Base-by-base conservation (phyloP, 2,888 invertebrate species). In the Anthoptus insignis region DNA sequence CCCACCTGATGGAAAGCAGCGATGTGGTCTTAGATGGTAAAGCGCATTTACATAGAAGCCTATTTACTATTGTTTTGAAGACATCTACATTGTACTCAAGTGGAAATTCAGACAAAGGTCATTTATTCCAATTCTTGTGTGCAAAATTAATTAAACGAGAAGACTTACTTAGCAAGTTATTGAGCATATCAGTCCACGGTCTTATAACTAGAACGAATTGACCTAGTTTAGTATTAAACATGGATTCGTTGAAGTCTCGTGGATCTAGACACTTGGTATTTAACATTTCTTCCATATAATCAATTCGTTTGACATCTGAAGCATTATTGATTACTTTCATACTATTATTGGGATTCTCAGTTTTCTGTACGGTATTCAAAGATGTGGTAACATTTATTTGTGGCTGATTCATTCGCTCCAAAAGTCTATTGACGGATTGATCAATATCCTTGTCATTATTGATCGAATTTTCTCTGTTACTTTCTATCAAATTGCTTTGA, bases 131-230 rank as follows among this genome's bases (percentile, higher is more conserved):
- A n/a, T n/a, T n/a, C n/a, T n/a, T n/a, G n/a, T n/a, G n/a, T n/a
- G n/a, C n/a, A n/a, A n/a, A n/a, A n/a, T n/a, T n/a, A n/a, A n/a
- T n/a, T n/a, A n/a, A n/a, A n/a, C n/a, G n/a, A n/a, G n/a, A n/a
- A n/a, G n/a, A 74, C 81, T 82, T 59, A 91, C 92, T 77, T 68
- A 82, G 81, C 68, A 93, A 85, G 74, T 91, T 92, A 67, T 78
- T 77, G 1, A 88, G 50, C 70, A 83, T 88, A n/a, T 70, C 69
- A 0, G 79, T 79, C 93, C 92, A 93, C 0, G 89, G 84, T n/a
- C 91, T 71, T 22, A 92, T 76, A 11, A 92, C 59, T 16, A 93
- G 65, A 8, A 91, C 89, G 71, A 93, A 58, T 54, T 74, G 80
- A 1, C 93, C 93, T 74, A 81, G 90, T 0, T 37, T 16, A 1